A percentile compares a stretch with the other conserved stretches of the same genome.
Conservation (phyloP, 2,797 vertebrate species). For the Gobio occitaniae region DNA sequence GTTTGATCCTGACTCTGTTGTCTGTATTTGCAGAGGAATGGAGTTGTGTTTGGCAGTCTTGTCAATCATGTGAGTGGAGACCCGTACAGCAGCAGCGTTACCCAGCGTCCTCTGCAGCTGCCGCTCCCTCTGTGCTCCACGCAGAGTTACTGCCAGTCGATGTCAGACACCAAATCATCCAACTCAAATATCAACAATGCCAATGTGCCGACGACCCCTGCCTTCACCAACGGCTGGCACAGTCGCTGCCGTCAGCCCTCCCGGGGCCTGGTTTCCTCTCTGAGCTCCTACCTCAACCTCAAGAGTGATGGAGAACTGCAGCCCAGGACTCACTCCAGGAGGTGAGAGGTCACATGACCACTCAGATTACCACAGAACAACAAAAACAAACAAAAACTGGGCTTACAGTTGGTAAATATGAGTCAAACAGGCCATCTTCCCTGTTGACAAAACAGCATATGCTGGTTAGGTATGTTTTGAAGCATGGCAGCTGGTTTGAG, state of each 20-base stretch:
- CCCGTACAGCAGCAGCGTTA: constrained; percentile 89
- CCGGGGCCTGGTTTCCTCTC: constrained; percentile 72
- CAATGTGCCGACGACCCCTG: constrained; percentile 86
- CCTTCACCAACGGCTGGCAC: constrained; percentile 78
- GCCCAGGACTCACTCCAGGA: constrained; percentile 83
- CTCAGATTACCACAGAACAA: not conserved
- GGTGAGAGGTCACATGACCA: constrained; percentile 74
- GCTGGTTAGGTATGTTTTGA: too few species aligned
- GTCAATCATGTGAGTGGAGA: constrained; percentile 84
- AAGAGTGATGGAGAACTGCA: constrained; percentile 73
- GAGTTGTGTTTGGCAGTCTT: constrained; percentile 87
- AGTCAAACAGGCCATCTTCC: too few species aligned
- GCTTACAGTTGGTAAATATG: too few species aligned
- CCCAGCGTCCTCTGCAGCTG: constrained; percentile 92
- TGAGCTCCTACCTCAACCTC: constrained; percentile 73
- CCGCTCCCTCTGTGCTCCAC: constrained; percentile 82
- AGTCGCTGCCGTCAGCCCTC: constrained; percentile 72
- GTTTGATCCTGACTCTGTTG: not conserved
- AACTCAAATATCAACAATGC: constrained; percentile 98
- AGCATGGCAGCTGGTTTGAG: too few species aligned
- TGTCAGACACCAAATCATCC: constrained; percentile 88
- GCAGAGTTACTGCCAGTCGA: constrained; percentile 80
- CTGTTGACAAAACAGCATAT: too few species aligned
- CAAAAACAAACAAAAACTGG: not conserved
- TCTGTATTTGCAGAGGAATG: constrained; percentile 86